Percentiles rank a stretch among this genome's conserved stretches.
These are phyloP conservation scores for Rhingia campestris DNA, from an alignment of 2,888 invertebrate genomes.

Conservation along the genomic window DNA sequence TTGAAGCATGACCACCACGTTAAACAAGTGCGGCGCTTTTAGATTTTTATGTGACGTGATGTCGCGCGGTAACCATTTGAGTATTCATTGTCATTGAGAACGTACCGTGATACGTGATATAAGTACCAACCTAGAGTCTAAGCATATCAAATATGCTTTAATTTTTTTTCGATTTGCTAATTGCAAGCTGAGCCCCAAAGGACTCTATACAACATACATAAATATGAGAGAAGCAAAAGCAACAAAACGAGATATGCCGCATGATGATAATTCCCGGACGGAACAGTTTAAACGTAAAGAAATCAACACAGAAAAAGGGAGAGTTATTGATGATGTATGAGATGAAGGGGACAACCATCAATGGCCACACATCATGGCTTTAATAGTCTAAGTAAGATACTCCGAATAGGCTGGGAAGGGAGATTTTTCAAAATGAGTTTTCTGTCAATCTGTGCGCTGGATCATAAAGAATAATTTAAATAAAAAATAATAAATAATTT, in stretches of 20 bases:
- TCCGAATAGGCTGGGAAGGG: conserved; percentile 27
- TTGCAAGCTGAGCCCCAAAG: conserved; percentile 42
- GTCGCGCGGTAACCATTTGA: conserved; percentile 70
- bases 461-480: conserved; percentile 32
- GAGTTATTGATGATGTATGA: conserved; percentile 59
- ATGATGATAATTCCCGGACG: conserved; percentile 45
- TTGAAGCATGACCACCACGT: conserved; percentile 65
- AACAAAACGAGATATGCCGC: conserved; percentile 21
- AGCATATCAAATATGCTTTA: conserved; percentile 58
- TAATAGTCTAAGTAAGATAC: conserved; percentile 51
- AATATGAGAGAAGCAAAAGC: conserved; percentile 34
- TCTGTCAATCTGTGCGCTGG: conserved; percentile 41
- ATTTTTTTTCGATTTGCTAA: conserved; percentile 28
- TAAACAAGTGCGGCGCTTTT: conserved; percentile 69
- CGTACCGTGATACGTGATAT: conserved; percentile 33
- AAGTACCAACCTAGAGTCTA: conserved; percentile 28
- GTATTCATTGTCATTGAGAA: conserved; percentile 50
- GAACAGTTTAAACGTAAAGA: conserved; percentile 34
- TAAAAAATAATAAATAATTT: conserved; percentile 10
- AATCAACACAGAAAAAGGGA: conserved; percentile 53
- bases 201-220: conserved; percentile 48
- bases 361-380: conserved; percentile 52
- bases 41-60: conserved; percentile 69
- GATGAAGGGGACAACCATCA: conserved; percentile 48
- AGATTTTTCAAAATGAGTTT: conserved; percentile 35